A percentile compares a stretch with the other conserved stretches of the same genome.
Evolutionary conservation across 2,888 invertebrate species (phyloP).

Genomic region (Leptothorax acervorum): DNA sequence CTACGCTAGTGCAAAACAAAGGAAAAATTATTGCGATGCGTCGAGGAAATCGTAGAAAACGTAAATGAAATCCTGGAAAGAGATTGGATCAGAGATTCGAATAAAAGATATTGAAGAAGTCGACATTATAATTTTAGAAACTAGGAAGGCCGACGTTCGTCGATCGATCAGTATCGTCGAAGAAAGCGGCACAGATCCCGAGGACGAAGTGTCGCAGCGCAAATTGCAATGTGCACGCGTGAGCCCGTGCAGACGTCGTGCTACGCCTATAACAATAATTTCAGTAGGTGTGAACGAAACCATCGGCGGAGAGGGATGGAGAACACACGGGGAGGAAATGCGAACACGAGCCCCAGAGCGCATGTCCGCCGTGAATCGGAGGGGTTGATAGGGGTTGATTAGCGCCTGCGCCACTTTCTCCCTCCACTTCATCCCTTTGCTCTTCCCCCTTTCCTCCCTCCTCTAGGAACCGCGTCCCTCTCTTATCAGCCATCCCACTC

Average conservation of each 20-base stretch:
- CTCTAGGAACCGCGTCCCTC: conserved; percentile 74
- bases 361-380: conserved; percentile 56
- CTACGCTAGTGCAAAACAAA: neutral
- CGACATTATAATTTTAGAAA: conserved; percentile 1
- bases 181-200: conserved; percentile 8
- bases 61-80: conserved; percentile 15
- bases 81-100: neutral
- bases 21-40: neutral
- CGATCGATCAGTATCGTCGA: conserved; percentile 3
- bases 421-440: conserved; percentile 64
- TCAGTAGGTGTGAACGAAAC: conserved; percentile 84
- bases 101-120: neutral
- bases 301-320: conserved; percentile 58
- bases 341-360: conserved; percentile 53
- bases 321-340: conserved; percentile 45
- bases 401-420: conserved; percentile 82
- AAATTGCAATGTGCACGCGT: conserved; percentile 64
- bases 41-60: neutral
- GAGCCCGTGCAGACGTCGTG: conserved; percentile 79
- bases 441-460: conserved; percentile 37
- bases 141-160: neutral
- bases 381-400: conserved; percentile 61
- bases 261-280: conserved; percentile 81
- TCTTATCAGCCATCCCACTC: conserved; percentile 56
- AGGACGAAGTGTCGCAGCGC: conserved; percentile 41